Base-by-base conservation (phyloP, 64 coral and sea anemone genomes). In the Hydrozoanthus tunicans region DNA sequence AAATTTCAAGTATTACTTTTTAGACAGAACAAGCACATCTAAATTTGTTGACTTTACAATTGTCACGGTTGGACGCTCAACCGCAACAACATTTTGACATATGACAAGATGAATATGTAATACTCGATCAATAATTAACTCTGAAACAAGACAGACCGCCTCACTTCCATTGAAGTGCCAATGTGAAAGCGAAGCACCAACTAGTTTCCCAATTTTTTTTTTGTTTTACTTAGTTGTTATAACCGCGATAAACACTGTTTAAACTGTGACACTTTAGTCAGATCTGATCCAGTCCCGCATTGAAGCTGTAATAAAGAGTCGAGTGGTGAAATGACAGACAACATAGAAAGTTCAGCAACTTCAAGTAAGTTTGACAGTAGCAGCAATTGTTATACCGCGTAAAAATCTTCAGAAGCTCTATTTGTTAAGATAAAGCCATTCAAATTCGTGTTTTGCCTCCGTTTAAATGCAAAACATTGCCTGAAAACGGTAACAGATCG, bases 301-400 rank as follows among this genome's bases (percentile, higher is more conserved):
- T 43, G 32, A 43, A 43, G 32, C 32, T 43, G 32, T 43, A 43
- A 43, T 43, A 43, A 43, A 43, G 32, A 43, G 32, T 43, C 32
- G 32, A 43, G 32, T 11, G 12, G 64, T 66, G 64, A 66, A 15
- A 66, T 58, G 77, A 54, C 52, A 56, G 77, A 79, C 13, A 79
- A 79, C 77, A 55, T 15, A 24, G 77, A 79, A 79, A 79, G 77
- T 79, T 79, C 71, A 74, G 26, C 71, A 74, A 51, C 71, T 74
- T 14, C 77, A 58, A 55, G 77, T 79, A 79, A 79, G 17, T 79
- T 56, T 17, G 10, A 3, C 5, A 15, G 17, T 15, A 66, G 64
- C 17, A 14, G 13, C 64, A 66, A 66, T 9, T 5, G 17, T 66
- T 13, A 66, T 4, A 15, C 5, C 12, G 64, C 0, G 17, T 66